Conservation (phyloP, 2,888 invertebrate species). For the Ellobium chinense region DNA sequence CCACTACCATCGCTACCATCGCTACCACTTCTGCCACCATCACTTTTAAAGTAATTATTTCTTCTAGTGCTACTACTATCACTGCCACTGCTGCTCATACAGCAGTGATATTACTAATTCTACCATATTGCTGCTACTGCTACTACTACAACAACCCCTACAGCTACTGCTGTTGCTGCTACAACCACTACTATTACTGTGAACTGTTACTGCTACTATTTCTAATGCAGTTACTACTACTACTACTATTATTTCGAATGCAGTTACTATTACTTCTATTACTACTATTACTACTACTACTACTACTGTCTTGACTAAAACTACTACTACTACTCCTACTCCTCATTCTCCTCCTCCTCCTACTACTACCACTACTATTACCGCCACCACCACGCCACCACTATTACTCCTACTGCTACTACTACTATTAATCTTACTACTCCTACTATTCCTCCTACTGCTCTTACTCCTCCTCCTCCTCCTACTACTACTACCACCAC, state of each 20-base stretch:
- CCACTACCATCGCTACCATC: neutral
- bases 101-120: neutral
- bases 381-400: neutral
- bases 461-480: too few species aligned
- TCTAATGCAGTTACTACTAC: conserved; percentile 33
- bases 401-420: neutral
- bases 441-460: too few species aligned
- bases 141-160: conserved; percentile 31
- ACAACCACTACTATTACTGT: conserved; percentile 37
- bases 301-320: neutral
- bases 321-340: neutral
- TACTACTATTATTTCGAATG: conserved; percentile 29
- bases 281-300: conserved; percentile 37
- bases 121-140: conserved; percentile 29
- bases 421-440: neutral
- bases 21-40: neutral
- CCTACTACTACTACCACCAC: too few species aligned
- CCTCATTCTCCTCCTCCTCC: neutral
- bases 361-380: neutral
- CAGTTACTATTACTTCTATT: conserved; percentile 32
- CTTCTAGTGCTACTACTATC: neutral
- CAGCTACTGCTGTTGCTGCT: conserved; percentile 37
- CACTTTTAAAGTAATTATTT: neutral
- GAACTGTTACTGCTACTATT: conserved; percentile 34
- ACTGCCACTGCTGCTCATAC: neutral